Evolutionary conservation across 2,113 vertebrate genomes (phyloP).

Genomic region (Pluvianellus socialis): DNA sequence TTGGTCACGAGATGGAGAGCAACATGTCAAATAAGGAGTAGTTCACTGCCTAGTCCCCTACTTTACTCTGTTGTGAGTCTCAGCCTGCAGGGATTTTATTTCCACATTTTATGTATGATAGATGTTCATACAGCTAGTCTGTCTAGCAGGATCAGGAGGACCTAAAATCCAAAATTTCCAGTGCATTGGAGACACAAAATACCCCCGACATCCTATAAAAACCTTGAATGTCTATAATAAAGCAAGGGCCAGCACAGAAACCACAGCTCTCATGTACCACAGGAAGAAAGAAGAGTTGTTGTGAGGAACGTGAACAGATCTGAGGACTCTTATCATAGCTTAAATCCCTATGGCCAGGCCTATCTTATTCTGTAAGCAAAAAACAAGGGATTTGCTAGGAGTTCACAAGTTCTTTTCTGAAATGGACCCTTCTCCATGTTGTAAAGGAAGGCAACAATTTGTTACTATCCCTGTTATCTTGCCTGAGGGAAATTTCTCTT

Average conservation of each 20-base stretch:
- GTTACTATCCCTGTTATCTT: constrained; percentile 1
- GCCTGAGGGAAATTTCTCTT: constrained; percentile 58
- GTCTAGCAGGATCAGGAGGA: background rate
- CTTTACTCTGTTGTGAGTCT: background rate
- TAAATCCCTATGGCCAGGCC: background rate
- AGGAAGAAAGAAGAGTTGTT: background rate
- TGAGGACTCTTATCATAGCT: background rate
- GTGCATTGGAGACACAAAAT: background rate
- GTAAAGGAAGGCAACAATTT: constrained; percentile 5
- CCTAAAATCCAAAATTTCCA: background rate
- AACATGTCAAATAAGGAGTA: background rate
- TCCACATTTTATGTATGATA: background rate
- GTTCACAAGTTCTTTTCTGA: background rate
- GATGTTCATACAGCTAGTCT: background rate
- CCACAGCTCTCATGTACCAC: background rate
- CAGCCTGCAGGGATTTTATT: constrained; percentile 3
- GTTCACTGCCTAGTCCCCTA: background rate
- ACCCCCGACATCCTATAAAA: background rate
- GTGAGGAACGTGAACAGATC: background rate
- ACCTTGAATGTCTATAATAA: background rate
- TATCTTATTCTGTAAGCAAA: background rate
- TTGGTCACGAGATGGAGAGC: background rate
- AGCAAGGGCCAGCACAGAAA: background rate
- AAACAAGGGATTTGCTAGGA: background rate
- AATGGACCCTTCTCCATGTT: background rate